These are phyloP conservation scores for Colletes gigas DNA, from an alignment of 1,140 invertebrate genomes.

Conservation along the genomic window DNA sequence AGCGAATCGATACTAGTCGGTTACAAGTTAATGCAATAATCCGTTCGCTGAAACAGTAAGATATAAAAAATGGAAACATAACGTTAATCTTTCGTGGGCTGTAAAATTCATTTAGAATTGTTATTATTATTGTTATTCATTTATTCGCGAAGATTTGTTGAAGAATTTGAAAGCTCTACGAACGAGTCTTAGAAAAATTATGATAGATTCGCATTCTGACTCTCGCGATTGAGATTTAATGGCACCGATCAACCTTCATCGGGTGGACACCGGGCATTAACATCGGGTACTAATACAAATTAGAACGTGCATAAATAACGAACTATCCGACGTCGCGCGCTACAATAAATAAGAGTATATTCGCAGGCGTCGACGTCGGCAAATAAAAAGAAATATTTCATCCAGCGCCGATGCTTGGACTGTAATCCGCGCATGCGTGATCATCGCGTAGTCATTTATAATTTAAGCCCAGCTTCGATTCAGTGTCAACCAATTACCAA, in stretches of 20 bases:
- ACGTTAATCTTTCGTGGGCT: no score
- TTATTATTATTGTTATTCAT: no score
- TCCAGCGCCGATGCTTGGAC: background rate
- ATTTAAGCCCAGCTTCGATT: conserved; percentile 53
- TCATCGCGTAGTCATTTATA: conserved; percentile 40
- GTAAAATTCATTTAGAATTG: no score
- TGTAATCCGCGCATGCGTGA: conserved; percentile 37
- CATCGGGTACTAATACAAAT: background rate
- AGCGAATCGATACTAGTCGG: no score
- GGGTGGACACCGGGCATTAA: background rate
- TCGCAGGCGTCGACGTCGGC: background rate
- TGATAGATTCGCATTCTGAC: no score
- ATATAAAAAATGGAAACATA: no score
- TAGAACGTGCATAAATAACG: conserved; percentile 22
- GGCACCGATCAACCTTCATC: background rate
- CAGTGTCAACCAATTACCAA: conserved; percentile 55
- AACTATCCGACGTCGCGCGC: conserved; percentile 17
- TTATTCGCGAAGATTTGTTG: no score
- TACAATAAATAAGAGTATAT: conserved; percentile 41
- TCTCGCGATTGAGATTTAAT: conserved; percentile 16
- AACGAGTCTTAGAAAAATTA: no score
- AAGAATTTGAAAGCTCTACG: no score
- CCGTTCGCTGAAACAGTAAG: no score
- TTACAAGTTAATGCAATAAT: no score
- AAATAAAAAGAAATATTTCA: conserved; percentile 51